A percentile compares a stretch with the other conserved stretches of the same genome.
These are phyloP conservation scores for Himalopsyche japonica DNA, from an alignment of 2,888 invertebrate species.

Conservation along the genomic window DNA sequence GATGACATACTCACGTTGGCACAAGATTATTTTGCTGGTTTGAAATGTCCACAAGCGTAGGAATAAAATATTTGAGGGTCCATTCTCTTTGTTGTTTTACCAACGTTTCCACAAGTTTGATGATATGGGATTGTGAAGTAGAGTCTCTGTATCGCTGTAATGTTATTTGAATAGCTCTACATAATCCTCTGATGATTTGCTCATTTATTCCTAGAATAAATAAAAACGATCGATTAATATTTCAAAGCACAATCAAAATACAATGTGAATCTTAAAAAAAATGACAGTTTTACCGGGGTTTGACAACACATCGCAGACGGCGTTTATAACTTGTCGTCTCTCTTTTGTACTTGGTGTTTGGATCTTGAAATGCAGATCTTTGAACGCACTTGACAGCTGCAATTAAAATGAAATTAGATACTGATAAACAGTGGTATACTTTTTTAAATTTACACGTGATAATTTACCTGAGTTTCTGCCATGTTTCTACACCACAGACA, in stretches of 20 bases:
- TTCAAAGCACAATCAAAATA: background rate
- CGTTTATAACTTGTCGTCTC: constrained; percentile 67
- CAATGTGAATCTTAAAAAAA: background rate
- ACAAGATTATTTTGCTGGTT: constrained; percentile 65
- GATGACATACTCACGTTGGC: constrained; percentile 66
- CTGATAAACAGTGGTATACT: constrained; percentile 13
- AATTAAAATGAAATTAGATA: constrained; percentile 41
- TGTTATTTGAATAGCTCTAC: constrained; percentile 75
- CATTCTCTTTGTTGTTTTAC: constrained; percentile 69
- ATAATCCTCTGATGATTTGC: constrained; percentile 75
- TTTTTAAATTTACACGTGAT: constrained; percentile 49
- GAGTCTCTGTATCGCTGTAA: constrained; percentile 80
- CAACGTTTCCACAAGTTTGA: constrained; percentile 68
- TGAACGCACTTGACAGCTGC: constrained; percentile 69
- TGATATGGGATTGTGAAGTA: constrained; percentile 75
- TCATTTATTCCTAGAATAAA: constrained; percentile 72
- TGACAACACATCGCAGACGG: constrained; percentile 71
- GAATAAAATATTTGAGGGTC: constrained; percentile 70
- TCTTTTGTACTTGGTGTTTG: constrained; percentile 74
- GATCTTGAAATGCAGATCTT: constrained; percentile 73
- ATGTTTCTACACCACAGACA: constrained; percentile 52
- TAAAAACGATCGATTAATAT: constrained; percentile 6
- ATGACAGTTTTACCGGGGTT: constrained; percentile 66
- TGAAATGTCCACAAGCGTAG: constrained; percentile 67
- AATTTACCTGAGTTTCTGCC: constrained; percentile 70